Evolutionary conservation across 2,888 invertebrate genomes (phyloP).

Genomic region (Dryadula phaetusa): DNA sequence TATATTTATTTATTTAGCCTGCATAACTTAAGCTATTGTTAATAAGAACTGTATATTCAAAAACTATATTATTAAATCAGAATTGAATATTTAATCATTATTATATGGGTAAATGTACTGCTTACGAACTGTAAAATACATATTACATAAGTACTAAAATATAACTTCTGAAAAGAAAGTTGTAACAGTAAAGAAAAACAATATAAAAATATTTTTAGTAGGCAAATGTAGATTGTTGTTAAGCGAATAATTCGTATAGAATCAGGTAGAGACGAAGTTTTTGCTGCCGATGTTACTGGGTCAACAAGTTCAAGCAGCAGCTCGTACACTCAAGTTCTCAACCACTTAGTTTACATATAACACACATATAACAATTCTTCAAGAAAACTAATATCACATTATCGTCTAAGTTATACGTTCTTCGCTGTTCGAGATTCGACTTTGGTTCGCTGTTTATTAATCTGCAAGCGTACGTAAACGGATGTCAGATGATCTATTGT

Average conservation of each 20-base stretch:
- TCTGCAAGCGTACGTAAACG: constrained; percentile 66
- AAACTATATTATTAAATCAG: neutral
- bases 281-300: constrained; percentile 73
- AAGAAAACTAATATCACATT: constrained; percentile 36
- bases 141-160: neutral
- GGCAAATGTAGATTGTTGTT: constrained; percentile 24
- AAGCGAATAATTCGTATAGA: constrained; percentile 56
- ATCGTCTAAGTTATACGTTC: neutral
- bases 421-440: constrained; percentile 26
- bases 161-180: neutral
- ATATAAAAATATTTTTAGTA: constrained; percentile 10
- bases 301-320: constrained; percentile 65
- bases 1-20: no score
- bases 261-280: constrained; percentile 68
- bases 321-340: constrained; percentile 68
- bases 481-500: constrained; percentile 77
- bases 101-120: no score
- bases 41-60: no score
- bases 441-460: constrained; percentile 61
- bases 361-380: constrained; percentile 55
- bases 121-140: no score
- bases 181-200: neutral
- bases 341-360: constrained; percentile 58
- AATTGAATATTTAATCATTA: neutral
- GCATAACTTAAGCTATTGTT: no score